Evolutionary conservation across 2,113 vertebrate genomes (phyloP).

Genomic region (Oncorhynchus gorbuscha): DNA sequence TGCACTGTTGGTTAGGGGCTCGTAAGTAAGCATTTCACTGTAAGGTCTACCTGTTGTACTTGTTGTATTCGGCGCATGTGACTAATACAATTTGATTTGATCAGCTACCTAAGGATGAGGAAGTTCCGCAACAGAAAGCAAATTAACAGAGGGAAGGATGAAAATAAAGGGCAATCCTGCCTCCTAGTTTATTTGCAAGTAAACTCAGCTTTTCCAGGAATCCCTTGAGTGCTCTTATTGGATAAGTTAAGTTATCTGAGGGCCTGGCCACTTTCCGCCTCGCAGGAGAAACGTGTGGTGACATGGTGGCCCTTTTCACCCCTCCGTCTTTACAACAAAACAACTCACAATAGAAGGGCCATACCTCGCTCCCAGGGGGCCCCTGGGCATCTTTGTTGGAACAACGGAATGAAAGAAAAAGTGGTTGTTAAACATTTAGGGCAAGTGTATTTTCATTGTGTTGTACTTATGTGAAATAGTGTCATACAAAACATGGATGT

Average conservation of each 20-base stretch:
- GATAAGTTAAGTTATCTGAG: constrained; percentile 37
- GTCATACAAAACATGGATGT: neutral
- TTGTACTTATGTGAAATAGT: neutral
- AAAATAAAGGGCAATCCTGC: neutral
- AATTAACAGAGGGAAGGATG: neutral
- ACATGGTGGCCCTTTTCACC: neutral
- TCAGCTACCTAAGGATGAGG: neutral
- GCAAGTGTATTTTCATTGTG: neutral
- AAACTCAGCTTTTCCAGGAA: constrained; percentile 18
- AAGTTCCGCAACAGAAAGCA: neutral
- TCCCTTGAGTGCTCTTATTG: constrained; percentile 30
- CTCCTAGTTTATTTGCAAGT: neutral
- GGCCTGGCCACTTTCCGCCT: constrained; percentile 19
- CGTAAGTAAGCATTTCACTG: no score
- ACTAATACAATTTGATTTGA: no score
- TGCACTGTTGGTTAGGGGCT: no score
- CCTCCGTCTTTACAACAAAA: neutral
- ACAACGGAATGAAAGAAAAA: neutral
- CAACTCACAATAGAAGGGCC: neutral
- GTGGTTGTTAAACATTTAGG: neutral
- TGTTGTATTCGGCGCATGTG: no score
- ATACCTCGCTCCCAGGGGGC: neutral
- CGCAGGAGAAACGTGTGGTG: neutral
- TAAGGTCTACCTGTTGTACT: no score
- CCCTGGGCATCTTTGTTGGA: neutral